Evolutionary conservation across 2,797 vertebrate genomes (phyloP), one percentile per base, ranked within the genome.

Genomic region (Myiothlypis coronata): DNA sequence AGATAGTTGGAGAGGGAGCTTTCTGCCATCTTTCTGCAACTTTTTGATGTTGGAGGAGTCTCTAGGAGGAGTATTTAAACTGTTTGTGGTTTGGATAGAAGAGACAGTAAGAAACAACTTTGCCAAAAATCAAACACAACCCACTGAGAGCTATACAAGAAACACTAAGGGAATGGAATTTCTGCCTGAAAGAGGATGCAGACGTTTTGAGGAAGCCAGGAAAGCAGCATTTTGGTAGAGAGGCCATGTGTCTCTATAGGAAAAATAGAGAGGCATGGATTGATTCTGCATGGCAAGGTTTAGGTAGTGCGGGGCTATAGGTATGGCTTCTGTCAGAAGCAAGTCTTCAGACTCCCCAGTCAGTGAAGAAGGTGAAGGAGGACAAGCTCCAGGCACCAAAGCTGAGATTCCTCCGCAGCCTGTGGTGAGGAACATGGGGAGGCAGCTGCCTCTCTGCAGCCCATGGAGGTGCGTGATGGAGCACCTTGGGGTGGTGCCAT

Each of bases 401-500:
- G 34, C 18, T 67, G 60, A 63, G 22, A 21, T 53, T 52, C 27
- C 44, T 56, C 30, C 78, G 49, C 65, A 87, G 23, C 11, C 14
- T 9, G 7, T 22, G 34, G 19, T 28, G 39, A 63, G 43, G 20
- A n/a, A 8, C 19, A 2, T 9, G 11, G n/a, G 35, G 67, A 72
- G 47, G 22, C 26, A 28, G 28, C 61, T 68, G 43, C n/a, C 1
- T 47, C 26, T 23, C 53, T 41, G 22, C 14, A 61, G 16, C 26
- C 8, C 23, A 8, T 13, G 14, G 15, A 43, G 10, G 15, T 18
- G 9, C 34, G 37, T 0, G 0, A 3, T 15, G 34, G 49, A 57
- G 28, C 18, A 44, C 10, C 49, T 0, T 14, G 26, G 9, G 15
- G 6, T 41, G n/a, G 22, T 32, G 18, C 5, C 0, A 0, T 32